Percentiles rank a stretch among this genome's conserved stretches.
phyloP scores from a whole-genome alignment of 2,888 invertebrate species.

The Siphlonurus alternatus region DNA sequence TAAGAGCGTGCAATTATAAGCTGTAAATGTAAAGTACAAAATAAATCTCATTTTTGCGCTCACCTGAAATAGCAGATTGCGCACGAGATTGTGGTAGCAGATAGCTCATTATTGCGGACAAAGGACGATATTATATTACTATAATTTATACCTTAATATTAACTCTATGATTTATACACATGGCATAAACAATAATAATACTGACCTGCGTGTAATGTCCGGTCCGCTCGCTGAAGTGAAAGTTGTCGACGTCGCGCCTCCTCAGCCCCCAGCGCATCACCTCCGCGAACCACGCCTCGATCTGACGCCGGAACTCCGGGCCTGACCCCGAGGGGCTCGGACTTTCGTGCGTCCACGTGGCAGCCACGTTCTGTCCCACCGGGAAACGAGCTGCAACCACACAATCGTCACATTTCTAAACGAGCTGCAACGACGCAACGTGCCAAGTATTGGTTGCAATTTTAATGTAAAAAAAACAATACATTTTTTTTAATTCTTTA shows the following conservation, averaged over 20 bases:
- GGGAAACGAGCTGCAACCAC: slow-evolving; percentile 47
- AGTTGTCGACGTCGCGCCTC: slow-evolving; percentile 14
- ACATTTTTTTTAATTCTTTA: too few species aligned
- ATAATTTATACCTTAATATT: too few species aligned
- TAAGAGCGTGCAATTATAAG: too few species aligned
- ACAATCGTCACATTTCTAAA: slow-evolving; percentile 8
- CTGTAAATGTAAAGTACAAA: too few species aligned
- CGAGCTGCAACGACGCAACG: too few species aligned
- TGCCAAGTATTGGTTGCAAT: too few species aligned
- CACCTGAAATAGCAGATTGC: too few species aligned
- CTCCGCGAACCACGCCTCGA: slow-evolving; percentile 68
- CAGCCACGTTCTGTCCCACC: slow-evolving; percentile 74
- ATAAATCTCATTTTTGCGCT: too few species aligned
- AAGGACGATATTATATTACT: too few species aligned
- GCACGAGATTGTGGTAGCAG: too few species aligned
- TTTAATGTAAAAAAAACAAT: neutral
- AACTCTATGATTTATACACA: neutral
- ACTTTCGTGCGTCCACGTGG: slow-evolving; percentile 59
- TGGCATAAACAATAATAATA: neutral
- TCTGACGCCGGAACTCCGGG: slow-evolving; percentile 57
- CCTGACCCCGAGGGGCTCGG: slow-evolving; percentile 36
- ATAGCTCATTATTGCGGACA: too few species aligned
- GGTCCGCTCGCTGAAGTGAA: slow-evolving; percentile 43
- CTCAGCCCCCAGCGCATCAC: slow-evolving; percentile 29
- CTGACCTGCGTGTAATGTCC: slow-evolving; percentile 71